Conservation (phyloP, 2,888 invertebrate species). For the Lepetodrilus schrolli region DNA sequence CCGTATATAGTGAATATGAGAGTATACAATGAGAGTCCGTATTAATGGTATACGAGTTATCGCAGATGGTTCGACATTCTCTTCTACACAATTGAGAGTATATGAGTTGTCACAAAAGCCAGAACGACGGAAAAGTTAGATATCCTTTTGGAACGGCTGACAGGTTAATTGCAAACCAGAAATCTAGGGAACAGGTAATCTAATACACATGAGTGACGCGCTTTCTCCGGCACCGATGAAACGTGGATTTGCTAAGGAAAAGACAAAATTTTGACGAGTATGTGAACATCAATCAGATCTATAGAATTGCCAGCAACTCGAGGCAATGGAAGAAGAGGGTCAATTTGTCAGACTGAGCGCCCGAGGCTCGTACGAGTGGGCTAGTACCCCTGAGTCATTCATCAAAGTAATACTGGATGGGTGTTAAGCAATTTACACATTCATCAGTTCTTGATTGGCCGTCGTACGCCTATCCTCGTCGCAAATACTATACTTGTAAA, state of each 20-base stretch:
- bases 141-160: neutral
- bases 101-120: no score
- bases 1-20: no score
- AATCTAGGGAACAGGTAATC: conserved; percentile 5
- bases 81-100: no score
- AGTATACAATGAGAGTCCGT: no score
- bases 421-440: conserved; percentile 23
- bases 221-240: neutral
- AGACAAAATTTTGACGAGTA: conserved; percentile 13
- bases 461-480: neutral
- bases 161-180: conserved; percentile 11
- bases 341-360: neutral
- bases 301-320: neutral
- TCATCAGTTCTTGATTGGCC: conserved; percentile 5
- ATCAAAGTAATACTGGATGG: conserved; percentile 20
- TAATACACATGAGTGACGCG: neutral
- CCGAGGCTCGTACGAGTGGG: neutral
- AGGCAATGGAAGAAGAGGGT: conserved; percentile 1
- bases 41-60: no score
- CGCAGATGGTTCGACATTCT: no score
- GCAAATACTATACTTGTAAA: conserved; percentile 8
- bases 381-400: neutral
- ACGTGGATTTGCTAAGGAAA: neutral
- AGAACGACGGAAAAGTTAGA: no score
- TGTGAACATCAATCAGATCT: conserved; percentile 19